A percentile compares a stretch with the other conserved stretches of the same genome.
These are phyloP conservation scores for Verasper variegatus DNA, from an alignment of 2,113 vertebrate species.

Conservation along the genomic window DNA sequence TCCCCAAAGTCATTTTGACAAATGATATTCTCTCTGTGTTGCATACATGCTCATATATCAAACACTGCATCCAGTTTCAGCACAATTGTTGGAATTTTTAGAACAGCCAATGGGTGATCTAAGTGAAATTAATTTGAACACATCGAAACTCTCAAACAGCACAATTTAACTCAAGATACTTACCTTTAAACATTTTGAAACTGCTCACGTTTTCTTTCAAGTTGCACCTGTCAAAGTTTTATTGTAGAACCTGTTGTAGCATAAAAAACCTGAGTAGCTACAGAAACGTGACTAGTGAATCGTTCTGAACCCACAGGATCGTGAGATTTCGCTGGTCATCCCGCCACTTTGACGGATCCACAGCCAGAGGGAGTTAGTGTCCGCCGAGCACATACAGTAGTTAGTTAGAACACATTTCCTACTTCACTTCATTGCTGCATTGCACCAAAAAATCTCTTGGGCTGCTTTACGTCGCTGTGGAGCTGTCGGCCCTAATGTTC, in stretches of 20 bases:
- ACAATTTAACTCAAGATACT: neutral
- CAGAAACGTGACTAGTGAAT: no score
- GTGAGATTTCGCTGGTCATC: neutral
- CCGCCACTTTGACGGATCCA: constrained; percentile 4
- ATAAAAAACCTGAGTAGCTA: neutral
- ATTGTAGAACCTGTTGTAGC: neutral
- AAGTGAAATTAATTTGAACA: neutral
- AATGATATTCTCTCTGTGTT: neutral
- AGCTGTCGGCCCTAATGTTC: constrained; percentile 24
- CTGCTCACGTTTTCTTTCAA: no score
- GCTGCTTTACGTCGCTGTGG: constrained; percentile 25
- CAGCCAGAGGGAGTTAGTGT: constrained; percentile 25
- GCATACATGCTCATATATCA: neutral
- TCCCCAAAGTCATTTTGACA: neutral
- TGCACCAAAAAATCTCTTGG: constrained; percentile 69
- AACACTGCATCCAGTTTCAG: neutral
- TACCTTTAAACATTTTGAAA: neutral
- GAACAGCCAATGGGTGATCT: neutral
- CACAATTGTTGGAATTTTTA: neutral
- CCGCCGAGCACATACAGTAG: constrained; percentile 28
- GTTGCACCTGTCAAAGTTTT: neutral
- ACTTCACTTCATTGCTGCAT: constrained; percentile 68
- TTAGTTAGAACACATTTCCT: constrained; percentile 58
- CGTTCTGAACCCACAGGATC: constrained; percentile 1
- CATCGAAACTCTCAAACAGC: neutral